Conservation (phyloP, 1,140 invertebrate species). For the Apis florea region DNA sequence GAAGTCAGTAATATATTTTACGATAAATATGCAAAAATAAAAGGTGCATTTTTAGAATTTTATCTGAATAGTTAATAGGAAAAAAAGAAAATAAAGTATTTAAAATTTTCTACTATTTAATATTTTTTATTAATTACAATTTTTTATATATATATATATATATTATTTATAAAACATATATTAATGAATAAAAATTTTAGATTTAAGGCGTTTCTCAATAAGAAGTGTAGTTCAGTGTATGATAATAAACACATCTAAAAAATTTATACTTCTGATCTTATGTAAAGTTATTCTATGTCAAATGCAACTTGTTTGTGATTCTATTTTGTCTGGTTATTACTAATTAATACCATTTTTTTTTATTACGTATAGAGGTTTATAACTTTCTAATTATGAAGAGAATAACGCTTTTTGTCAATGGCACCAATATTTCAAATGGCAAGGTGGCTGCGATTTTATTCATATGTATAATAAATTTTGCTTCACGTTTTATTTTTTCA, state of each 20-base stretch:
- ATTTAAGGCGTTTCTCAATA: not conserved
- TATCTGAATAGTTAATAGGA: not conserved
- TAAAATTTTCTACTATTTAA: not conserved
- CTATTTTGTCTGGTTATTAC: not conserved
- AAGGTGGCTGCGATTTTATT: conserved; percentile 76
- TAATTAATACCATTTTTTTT: not conserved
- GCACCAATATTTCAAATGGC: conserved; percentile 80
- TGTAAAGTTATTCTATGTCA: conserved; percentile 5
- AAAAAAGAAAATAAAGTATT: not conserved
- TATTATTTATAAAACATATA: not conserved
- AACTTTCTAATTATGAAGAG: conserved; percentile 78
- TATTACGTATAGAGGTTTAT: conserved; percentile 3
- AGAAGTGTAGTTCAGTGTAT: not conserved
- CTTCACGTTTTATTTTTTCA: not conserved
- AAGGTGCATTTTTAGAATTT: not conserved
- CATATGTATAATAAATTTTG: conserved; percentile 21
- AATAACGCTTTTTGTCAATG: conserved; percentile 82
- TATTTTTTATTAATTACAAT: not conserved
- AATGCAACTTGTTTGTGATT: conserved; percentile 2
- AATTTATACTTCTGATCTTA: not conserved
- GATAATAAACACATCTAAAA: not conserved
- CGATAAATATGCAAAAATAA: not conserved
- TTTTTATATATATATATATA: not conserved
- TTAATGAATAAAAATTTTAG: not conserved
- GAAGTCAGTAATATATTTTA: not conserved